These are phyloP conservation scores for Antechinus stuartii DNA, from an alignment of 2,113 vertebrate species.

Conservation along the genomic window DNA sequence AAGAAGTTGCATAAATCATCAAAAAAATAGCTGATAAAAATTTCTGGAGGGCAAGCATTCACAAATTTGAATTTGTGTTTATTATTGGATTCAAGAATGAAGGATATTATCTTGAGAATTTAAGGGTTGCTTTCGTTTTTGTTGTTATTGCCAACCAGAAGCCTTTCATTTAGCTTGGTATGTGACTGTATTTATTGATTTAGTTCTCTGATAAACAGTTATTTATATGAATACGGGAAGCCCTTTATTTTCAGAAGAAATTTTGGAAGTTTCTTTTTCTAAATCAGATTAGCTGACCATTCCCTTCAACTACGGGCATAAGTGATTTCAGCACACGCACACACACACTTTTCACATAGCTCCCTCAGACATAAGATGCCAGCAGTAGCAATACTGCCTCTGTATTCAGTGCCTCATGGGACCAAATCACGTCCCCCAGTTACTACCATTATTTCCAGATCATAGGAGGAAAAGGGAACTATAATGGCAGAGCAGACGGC, in stretches of 20 bases:
- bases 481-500: not conserved
- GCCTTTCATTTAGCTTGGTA: slow-evolving; percentile 33
- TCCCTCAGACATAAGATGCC: slow-evolving; percentile 16
- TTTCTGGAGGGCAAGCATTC: not conserved
- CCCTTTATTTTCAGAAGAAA: slow-evolving; percentile 16
- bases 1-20: slow-evolving; percentile 14
- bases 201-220: slow-evolving; percentile 45
- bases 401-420: not conserved
- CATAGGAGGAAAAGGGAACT: not conserved
- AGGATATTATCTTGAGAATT: slow-evolving; percentile 58
- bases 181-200: slow-evolving; percentile 26
- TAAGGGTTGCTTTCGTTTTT: not conserved
- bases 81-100: slow-evolving; percentile 27
- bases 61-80: slow-evolving; percentile 24
- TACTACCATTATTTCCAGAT: not conserved
- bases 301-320: not conserved
- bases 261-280: slow-evolving; percentile 34
- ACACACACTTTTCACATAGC: not conserved
- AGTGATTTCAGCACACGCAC: accelerated
- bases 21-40: not conserved
- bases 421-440: not conserved
- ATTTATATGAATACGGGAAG: slow-evolving; percentile 9
- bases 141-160: slow-evolving; percentile 45
- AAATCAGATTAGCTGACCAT: slow-evolving; percentile 8
- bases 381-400: not conserved